These are phyloP conservation scores for Uropsilus gracilis DNA, from an alignment of 2,113 vertebrate genomes.

Conservation along the genomic window DNA sequence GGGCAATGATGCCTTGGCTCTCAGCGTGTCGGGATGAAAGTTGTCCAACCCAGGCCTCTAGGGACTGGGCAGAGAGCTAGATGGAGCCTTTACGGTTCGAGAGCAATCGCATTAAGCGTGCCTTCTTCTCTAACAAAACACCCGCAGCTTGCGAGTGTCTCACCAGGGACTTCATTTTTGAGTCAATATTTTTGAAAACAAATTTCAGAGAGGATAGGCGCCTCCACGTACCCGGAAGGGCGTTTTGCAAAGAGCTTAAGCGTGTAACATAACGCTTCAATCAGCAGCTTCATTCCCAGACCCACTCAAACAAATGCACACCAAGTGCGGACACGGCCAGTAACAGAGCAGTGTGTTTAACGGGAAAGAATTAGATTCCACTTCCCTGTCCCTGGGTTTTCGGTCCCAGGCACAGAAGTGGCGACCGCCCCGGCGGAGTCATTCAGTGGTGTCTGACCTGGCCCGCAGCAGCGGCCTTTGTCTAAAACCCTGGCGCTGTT, in stretches of 20 bases:
- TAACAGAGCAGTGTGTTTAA: neutral
- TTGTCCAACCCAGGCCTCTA: neutral
- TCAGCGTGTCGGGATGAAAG: neutral
- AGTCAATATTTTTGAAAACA: neutral
- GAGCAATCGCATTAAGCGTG: neutral
- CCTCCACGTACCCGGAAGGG: neutral
- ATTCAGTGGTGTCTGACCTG: neutral
- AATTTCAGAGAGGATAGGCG: neutral
- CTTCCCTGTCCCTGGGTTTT: neutral
- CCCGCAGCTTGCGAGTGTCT: neutral
- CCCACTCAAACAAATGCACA: neutral
- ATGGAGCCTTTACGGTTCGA: neutral
- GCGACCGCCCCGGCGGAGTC: neutral
- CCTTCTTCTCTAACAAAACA: neutral
- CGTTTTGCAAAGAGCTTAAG: neutral
- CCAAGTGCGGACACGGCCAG: neutral
- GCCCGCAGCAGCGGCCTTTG: neutral
- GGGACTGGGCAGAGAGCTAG: neutral
- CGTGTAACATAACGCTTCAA: neutral
- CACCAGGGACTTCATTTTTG: neutral
- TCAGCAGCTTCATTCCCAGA: neutral
- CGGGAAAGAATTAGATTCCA: neutral
- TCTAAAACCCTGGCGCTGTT: neutral
- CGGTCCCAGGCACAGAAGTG: neutral
- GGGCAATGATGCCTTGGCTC: neutral